Evolutionary conservation across 2,113 vertebrate species (phyloP).

Genomic region (Hemiscyllium ocellatum): DNA sequence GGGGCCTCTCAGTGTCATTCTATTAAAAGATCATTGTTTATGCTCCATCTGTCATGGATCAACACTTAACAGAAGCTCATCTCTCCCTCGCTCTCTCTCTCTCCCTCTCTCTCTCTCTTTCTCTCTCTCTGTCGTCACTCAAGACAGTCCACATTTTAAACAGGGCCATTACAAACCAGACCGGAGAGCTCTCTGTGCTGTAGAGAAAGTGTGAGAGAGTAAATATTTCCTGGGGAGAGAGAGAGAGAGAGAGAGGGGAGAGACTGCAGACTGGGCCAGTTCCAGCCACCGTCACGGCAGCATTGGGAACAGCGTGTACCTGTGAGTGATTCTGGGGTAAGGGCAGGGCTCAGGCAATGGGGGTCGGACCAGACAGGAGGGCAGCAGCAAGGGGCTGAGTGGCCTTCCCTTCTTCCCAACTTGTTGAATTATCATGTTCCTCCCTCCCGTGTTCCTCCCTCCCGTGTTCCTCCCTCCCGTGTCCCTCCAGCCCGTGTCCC

Average conservation of each 20-base stretch:
- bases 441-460: no score
- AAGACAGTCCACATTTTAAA: neutral
- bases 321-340: neutral
- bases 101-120: neutral
- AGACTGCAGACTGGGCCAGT: neutral
- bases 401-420: no score
- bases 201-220: neutral
- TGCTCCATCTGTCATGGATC: neutral
- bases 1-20: neutral
- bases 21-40: conserved; percentile 31
- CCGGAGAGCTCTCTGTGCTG: neutral
- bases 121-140: neutral
- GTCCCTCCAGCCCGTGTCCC: no score
- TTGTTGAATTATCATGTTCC: no score
- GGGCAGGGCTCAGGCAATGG: neutral
- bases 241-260: neutral
- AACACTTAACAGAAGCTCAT: neutral
- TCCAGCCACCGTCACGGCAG: neutral
- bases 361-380: neutral
- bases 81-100: neutral
- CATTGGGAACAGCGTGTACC: neutral
- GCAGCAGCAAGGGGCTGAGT: neutral
- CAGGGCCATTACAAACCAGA: neutral
- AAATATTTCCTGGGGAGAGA: neutral
- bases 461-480: no score